A percentile compares a stretch with the other conserved stretches of the same genome.
Conservation (phyloP, 2,113 vertebrate species). For the Melanocharis versteri region DNA sequence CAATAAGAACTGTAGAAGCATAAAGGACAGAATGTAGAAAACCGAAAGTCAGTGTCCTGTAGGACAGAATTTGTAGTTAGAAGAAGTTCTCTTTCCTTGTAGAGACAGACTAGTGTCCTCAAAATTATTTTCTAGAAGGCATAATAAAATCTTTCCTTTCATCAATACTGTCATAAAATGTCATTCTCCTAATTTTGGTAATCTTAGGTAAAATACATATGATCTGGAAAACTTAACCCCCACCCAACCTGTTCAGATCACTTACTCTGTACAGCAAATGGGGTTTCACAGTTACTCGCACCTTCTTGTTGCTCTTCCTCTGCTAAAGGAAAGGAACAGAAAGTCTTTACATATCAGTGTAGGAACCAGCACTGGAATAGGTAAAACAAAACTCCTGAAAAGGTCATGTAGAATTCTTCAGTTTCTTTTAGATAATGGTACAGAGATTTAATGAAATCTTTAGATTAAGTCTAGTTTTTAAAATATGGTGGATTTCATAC, state of each 20-base stretch:
- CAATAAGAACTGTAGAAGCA: not conserved
- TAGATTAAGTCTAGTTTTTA: not conserved
- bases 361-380: not conserved
- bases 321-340: slow-evolving; percentile 71
- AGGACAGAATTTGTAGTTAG: not conserved
- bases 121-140: not conserved
- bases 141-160: not conserved
- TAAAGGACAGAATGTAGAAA: not conserved
- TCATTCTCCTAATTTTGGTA: not conserved
- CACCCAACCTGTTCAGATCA: not conserved
- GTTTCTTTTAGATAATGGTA: not conserved
- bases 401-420: not conserved
- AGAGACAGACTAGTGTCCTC: not conserved
- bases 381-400: not conserved
- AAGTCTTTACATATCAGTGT: not conserved
- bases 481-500: not conserved
- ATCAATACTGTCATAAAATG: not conserved
- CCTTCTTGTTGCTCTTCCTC: slow-evolving; percentile 91
- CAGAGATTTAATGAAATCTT: not conserved
- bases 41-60: not conserved
- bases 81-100: not conserved
- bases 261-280: slow-evolving; percentile 94
- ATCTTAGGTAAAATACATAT: not conserved
- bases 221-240: not conserved
- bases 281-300: slow-evolving; percentile 95